Conservation (phyloP, 2,113 vertebrate species). For the Chitala chitala region DNA sequence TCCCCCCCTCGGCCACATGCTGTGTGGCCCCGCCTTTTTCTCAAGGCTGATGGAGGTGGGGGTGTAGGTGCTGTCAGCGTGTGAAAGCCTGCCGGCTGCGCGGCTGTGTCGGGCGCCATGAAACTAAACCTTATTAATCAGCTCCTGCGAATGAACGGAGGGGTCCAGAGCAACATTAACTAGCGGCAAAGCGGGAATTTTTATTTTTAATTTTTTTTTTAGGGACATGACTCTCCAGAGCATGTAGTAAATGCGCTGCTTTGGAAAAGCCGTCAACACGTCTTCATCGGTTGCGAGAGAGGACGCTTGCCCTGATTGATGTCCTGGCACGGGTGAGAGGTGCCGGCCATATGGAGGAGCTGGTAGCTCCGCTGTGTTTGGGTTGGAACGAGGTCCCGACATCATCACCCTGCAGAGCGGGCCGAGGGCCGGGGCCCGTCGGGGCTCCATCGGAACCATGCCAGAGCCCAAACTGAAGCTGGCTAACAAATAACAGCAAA, state of each 20-base stretch:
- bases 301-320: conserved; percentile 22
- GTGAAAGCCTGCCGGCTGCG: conserved; percentile 29
- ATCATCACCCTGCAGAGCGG: conserved; percentile 36
- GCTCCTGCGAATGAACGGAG: background rate
- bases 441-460: conserved; percentile 24
- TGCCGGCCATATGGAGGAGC: conserved; percentile 42
- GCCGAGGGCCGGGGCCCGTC: conserved; percentile 25
- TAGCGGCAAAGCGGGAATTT: no score
- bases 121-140: conserved; percentile 33
- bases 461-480: conserved; percentile 29
- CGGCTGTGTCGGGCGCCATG: conserved; percentile 33
- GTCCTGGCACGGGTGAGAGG: conserved; percentile 27
- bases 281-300: conserved; percentile 15
- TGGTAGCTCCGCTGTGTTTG: conserved; percentile 38
- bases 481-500: conserved; percentile 16
- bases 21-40: no score
- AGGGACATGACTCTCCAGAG: conserved; percentile 27
- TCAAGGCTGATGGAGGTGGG: no score
- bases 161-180: no score
- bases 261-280: conserved; percentile 17
- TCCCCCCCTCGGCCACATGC: no score
- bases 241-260: conserved; percentile 39
- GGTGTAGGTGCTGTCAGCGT: conserved; percentile 34
- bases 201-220: no score
- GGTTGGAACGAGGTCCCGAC: conserved; percentile 41